These are phyloP conservation scores for Erebia aethiops DNA, from an alignment of 2,888 invertebrate genomes.

Conservation along the genomic window DNA sequence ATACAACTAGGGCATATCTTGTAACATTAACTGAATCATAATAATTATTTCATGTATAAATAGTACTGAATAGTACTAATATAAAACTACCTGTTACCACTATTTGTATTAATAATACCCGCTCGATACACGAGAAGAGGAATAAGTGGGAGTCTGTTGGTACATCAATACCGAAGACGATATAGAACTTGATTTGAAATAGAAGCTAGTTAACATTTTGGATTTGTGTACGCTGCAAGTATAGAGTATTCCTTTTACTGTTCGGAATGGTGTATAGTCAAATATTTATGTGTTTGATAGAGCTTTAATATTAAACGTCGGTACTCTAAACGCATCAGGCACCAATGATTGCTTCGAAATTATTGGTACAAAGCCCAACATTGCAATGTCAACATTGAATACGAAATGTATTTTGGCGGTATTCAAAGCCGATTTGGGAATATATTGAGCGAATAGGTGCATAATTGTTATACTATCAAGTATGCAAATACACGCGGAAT, in stretches of 20 bases:
- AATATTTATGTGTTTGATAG: constrained; percentile 19
- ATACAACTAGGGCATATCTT: too few species aligned
- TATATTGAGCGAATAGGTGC: constrained; percentile 22
- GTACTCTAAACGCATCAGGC: constrained; percentile 11
- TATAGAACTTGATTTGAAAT: not conserved
- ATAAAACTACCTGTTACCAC: too few species aligned
- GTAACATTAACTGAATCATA: too few species aligned
- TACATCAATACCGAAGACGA: not conserved
- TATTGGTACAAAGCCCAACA: constrained; percentile 17
- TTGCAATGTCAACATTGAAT: constrained; percentile 21
- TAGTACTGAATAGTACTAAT: too few species aligned
- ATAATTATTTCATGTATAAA: too few species aligned
- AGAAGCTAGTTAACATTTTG: not conserved
- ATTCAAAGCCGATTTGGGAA: constrained; percentile 22
- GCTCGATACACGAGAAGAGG: not conserved
- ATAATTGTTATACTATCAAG: constrained; percentile 7
- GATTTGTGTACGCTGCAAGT: not conserved
- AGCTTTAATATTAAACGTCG: constrained; percentile 15
- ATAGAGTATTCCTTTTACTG: too few species aligned
- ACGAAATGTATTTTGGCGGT: constrained; percentile 25
- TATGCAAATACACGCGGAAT: constrained; percentile 6
- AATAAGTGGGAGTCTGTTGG: not conserved
- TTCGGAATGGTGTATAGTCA: not conserved
- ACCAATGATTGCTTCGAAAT: constrained; percentile 23
- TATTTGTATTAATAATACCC: not conserved